phyloP scores from a whole-genome alignment of 2,113 vertebrate species.

The Grammomys surdaster region DNA sequence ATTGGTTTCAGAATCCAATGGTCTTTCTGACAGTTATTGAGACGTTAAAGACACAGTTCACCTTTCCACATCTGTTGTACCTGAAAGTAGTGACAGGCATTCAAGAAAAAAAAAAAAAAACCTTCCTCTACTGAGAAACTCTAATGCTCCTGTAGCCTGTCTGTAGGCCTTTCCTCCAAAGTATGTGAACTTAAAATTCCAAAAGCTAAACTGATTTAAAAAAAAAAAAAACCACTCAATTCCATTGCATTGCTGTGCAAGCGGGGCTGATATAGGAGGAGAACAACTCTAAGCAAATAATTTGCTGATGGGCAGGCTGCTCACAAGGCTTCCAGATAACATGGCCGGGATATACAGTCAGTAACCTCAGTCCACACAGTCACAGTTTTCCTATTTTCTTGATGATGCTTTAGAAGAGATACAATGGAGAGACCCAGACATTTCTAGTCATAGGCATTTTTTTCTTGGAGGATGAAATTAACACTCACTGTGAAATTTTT shows the following conservation, averaged over 20 bases:
- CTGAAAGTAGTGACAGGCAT: constrained; percentile 10
- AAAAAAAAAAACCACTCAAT: background rate
- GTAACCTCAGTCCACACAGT: background rate
- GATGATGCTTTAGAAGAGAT: constrained; percentile 45
- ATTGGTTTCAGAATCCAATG: background rate
- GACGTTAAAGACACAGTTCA: background rate
- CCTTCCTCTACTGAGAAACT: constrained; percentile 34
- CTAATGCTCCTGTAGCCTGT: constrained; percentile 36
- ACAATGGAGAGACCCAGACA: background rate
- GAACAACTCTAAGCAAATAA: background rate
- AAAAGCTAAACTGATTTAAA: constrained; percentile 53
- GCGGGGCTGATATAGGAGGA: constrained; percentile 8
- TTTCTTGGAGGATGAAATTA: constrained; percentile 60
- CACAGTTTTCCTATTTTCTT: constrained; percentile 54
- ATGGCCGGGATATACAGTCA: background rate
- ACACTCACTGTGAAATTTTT: constrained; percentile 9
- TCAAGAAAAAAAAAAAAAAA: background rate
- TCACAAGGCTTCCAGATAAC: constrained; percentile 51
- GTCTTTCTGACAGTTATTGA: constrained; percentile 24
- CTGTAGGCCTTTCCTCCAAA: constrained; percentile 56
- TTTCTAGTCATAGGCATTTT: constrained; percentile 8
- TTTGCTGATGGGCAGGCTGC: background rate
- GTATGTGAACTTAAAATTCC: constrained; percentile 52
- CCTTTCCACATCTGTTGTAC: constrained; percentile 18
- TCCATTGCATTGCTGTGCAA: constrained; percentile 13